Evolutionary conservation across 1,140 invertebrate species (phyloP), one percentile per base, ranked within the genome.

Genomic region (Papilio aristodemus): DNA sequence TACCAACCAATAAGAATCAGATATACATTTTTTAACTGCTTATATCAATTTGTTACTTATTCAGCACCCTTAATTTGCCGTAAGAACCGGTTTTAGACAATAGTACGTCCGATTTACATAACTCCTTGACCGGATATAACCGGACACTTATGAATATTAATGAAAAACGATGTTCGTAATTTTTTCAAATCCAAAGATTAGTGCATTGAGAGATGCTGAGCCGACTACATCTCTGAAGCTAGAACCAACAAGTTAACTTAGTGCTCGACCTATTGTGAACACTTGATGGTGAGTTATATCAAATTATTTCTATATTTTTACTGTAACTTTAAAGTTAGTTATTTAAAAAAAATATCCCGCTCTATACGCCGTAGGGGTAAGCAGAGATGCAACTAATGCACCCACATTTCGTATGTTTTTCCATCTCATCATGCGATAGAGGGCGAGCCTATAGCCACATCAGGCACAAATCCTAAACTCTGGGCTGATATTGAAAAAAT

Each of bases 131-230:
- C 85, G 79, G 84, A 81, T 70, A 74, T 75, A 79, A 84, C 83
- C 76, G 81, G 83, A 79, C 77, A 83, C 81, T 85, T 84, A 91
- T 89, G 80, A 89, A 91, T 91, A 89, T 89, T 87, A 88, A 89
- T 91, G 72, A 77, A 82, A n/a, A 78, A 75, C 62, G 68, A 77
- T 71, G 73, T 74, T 39, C 71, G 74, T 77, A 67, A 79, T 78
- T 77, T 71, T 70, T 83, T 80, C 54, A 70, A 73, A 22, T 68
- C 14, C 66, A 67, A 25, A 70, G 64, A 58, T 84, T 81, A 90
- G 88, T 90, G 64, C 68, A 74, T 71, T 70, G 67, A 72, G 75
- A 74, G 81, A 85, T 86, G 82, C 73, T 75, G 82, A 67, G 70
- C 74, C 64, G 80, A 50, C 63, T 43, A 32, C 63, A 66, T 17